These are phyloP conservation scores for Apistogramma diplotaenia DNA, from an alignment of 2,113 vertebrate genomes.

Conservation along the genomic window DNA sequence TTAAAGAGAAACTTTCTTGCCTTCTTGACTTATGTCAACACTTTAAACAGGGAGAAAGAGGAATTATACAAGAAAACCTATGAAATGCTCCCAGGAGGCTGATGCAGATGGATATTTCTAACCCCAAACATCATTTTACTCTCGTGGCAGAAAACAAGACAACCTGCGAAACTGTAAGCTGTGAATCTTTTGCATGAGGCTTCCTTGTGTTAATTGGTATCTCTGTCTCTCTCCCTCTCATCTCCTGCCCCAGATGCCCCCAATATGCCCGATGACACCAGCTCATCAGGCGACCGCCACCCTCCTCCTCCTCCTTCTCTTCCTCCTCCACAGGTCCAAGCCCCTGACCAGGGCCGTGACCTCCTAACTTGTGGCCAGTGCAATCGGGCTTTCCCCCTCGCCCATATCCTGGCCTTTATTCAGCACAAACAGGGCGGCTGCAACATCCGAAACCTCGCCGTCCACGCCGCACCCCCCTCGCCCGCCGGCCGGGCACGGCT, in stretches of 20 bases:
- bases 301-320: background rate
- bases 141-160: background rate
- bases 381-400: constrained; percentile 78
- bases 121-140: background rate
- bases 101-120: background rate
- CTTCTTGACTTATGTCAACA: too few species aligned
- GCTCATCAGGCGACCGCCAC: constrained; percentile 19
- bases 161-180: background rate
- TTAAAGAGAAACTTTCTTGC: background rate
- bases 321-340: constrained; percentile 14
- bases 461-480: constrained; percentile 66
- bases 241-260: constrained; percentile 52
- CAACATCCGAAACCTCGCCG: constrained; percentile 1
- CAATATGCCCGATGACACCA: constrained; percentile 14
- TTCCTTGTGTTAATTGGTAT: background rate
- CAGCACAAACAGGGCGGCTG: constrained; percentile 82
- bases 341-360: constrained; percentile 56
- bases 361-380: constrained; percentile 82
- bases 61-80: background rate
- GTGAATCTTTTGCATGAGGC: background rate
- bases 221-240: background rate
- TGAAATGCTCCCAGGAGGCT: background rate
- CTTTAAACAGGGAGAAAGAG: background rate
- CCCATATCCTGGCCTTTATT: constrained; percentile 81
- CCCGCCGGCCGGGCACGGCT: constrained; percentile 62